Percentiles rank a stretch among this genome's conserved stretches.
phyloP scores from a whole-genome alignment of 2,113 vertebrate genomes.

The Apeltes quadracus region DNA sequence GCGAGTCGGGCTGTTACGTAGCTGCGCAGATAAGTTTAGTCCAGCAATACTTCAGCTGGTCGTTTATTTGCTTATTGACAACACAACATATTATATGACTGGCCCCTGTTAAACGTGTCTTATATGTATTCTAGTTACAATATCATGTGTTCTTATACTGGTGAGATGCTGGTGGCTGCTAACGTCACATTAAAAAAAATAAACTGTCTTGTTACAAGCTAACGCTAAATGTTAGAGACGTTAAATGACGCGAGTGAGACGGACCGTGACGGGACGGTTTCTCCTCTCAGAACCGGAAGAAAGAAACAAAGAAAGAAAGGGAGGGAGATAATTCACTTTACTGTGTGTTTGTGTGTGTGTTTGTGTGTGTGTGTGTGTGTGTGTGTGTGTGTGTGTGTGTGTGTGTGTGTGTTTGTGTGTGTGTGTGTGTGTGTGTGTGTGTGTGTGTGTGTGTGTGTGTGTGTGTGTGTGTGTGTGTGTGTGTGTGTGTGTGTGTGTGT shows the following conservation, averaged over 20 bases:
- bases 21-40: background rate
- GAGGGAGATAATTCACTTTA: background rate
- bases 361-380: too few relatives aligned
- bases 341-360: too few relatives aligned
- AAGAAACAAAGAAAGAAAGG: background rate
- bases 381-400: too few relatives aligned
- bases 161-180: slow-evolving; percentile 17
- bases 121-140: background rate
- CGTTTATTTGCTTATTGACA: background rate
- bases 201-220: slow-evolving; percentile 6
- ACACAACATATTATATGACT: background rate
- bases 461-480: too few relatives aligned
- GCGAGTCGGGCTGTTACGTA: too few relatives aligned
- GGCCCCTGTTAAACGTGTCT: background rate
- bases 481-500: too few relatives aligned
- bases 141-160: background rate
- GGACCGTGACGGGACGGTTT: background rate
- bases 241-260: background rate
- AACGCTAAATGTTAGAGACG: slow-evolving; percentile 22
- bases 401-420: too few relatives aligned
- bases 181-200: background rate
- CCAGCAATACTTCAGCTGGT: background rate
- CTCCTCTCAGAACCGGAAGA: background rate
- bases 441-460: too few relatives aligned
- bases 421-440: too few relatives aligned